Evolutionary conservation across 1,140 invertebrate species (phyloP).

Genomic region (Trissolcus basalis): DNA sequence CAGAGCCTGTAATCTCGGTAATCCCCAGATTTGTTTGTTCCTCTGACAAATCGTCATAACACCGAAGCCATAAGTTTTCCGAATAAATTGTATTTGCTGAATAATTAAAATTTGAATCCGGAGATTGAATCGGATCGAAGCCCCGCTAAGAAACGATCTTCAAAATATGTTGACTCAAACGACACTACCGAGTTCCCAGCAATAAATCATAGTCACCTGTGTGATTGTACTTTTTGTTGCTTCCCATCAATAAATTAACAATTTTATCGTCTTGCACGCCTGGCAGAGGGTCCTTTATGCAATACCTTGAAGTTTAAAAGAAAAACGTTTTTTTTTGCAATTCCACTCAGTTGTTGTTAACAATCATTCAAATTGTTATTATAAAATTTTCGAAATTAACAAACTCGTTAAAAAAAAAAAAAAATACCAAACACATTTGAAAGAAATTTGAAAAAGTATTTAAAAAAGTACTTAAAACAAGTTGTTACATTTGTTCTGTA

Average conservation of each 20-base stretch:
- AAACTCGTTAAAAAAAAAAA: too few species aligned
- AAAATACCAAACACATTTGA: not conserved
- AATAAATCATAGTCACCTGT: constrained; percentile 28
- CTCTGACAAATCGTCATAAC: constrained; percentile 34
- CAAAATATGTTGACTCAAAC: not conserved
- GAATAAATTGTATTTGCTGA: too few species aligned
- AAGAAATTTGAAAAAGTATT: too few species aligned
- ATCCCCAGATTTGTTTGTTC: constrained; percentile 40
- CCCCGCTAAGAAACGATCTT: not conserved
- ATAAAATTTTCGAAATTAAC: not conserved
- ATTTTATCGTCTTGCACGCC: constrained; percentile 13
- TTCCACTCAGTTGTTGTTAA: not conserved
- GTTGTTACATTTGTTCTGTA: too few species aligned
- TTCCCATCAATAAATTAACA: constrained; percentile 51
- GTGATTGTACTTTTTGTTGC: constrained; percentile 24
- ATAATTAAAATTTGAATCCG: constrained; percentile 11
- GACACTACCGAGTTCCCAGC: not conserved
- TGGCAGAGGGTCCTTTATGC: constrained; percentile 11
- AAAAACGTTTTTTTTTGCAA: constrained; percentile 8
- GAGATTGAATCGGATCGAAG: not conserved
- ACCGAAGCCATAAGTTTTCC: too few species aligned
- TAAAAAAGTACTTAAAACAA: too few species aligned
- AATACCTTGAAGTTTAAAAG: constrained; percentile 32
- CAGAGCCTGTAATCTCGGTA: constrained; percentile 22
- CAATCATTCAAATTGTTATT: too few species aligned